Conservation (phyloP, 2,113 vertebrate species). For the Psittacula cyanocephala region DNA sequence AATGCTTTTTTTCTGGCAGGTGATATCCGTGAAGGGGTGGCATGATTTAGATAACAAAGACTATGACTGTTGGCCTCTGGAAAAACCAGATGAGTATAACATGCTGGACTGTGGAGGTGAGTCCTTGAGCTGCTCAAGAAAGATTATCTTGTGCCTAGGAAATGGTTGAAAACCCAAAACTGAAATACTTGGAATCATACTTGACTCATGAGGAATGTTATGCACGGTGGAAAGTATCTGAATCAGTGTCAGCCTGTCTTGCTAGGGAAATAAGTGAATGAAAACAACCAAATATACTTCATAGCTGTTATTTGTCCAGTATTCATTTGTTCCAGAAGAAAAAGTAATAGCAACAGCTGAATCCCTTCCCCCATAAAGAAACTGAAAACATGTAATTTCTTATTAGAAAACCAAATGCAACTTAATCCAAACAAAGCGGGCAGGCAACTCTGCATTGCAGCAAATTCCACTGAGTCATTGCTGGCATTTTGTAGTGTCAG, state of each 20-base stretch:
- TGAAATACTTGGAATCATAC: neutral
- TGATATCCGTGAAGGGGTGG: constrained; percentile 69
- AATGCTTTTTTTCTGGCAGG: neutral
- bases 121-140: neutral
- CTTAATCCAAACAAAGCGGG: neutral
- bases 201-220: neutral
- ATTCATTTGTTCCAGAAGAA: neutral
- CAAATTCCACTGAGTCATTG: neutral
- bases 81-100: constrained; percentile 79
- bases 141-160: neutral
- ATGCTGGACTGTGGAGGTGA: constrained; percentile 86
- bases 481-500: neutral
- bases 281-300: neutral
- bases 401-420: neutral
- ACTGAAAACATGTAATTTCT: neutral
- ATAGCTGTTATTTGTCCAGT: neutral
- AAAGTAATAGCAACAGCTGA: neutral
- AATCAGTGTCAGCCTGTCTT: neutral
- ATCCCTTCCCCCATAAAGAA: neutral
- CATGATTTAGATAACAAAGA: constrained; percentile 86
- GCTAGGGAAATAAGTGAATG: neutral
- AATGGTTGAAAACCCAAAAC: neutral
- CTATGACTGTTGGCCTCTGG: constrained; percentile 86
- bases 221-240: neutral
- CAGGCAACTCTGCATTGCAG: neutral